A percentile compares a stretch with the other conserved stretches of the same genome.
Evolutionary conservation across 2,888 invertebrate species (phyloP).

Genomic region (Lydus trimaculatus): DNA sequence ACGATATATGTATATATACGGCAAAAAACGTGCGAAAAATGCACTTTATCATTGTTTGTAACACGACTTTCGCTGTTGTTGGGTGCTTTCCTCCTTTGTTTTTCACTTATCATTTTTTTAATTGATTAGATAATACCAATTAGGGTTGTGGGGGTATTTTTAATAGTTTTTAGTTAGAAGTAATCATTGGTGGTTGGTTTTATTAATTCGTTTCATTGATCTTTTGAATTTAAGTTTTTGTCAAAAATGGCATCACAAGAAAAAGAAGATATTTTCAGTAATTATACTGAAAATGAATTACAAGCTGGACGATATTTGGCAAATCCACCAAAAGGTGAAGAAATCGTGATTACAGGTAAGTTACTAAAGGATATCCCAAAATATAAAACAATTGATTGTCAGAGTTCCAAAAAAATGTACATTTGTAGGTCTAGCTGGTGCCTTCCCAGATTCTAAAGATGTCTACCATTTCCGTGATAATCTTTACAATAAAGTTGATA

Average conservation of each 20-base stretch:
- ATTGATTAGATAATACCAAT: background rate
- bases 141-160: background rate
- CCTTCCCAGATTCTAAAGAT: constrained; percentile 80
- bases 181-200: background rate
- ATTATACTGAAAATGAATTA: background rate
- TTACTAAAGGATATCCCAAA: background rate
- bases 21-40: no score
- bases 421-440: constrained; percentile 68
- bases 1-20: no score
- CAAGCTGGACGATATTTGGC: constrained; percentile 57
- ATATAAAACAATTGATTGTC: no score
- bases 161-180: background rate
- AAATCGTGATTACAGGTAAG: constrained; percentile 70
- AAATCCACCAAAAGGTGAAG: constrained; percentile 67
- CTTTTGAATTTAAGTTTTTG: background rate
- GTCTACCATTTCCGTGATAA: constrained; percentile 74
- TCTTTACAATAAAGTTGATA: constrained; percentile 79
- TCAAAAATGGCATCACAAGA: background rate
- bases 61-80: background rate
- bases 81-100: background rate
- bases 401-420: no score
- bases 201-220: background rate
- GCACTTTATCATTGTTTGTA: no score
- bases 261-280: background rate
- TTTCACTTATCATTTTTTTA: background rate